phyloP scores from a whole-genome alignment of 2,113 vertebrate species.

The Lathamus discolor region DNA sequence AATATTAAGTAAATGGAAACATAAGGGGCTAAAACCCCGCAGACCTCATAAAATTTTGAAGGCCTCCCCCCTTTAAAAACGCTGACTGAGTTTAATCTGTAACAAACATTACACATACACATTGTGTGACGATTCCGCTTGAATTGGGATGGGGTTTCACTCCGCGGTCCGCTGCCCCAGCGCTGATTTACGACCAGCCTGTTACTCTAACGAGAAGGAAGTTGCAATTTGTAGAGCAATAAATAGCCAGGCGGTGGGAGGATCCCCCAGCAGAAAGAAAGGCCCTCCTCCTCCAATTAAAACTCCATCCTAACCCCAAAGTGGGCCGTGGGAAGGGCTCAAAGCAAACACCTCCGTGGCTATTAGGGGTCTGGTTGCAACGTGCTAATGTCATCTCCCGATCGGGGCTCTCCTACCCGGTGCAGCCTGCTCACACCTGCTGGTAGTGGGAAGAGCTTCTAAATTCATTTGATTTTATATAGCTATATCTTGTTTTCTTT shows the following conservation, averaged over 20 bases:
- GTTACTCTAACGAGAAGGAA: conserved; percentile 45
- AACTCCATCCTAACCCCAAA: conserved; percentile 32
- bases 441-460: neutral
- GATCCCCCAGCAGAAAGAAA: neutral
- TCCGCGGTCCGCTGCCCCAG: neutral
- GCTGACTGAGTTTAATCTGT: neutral
- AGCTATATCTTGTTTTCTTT: neutral
- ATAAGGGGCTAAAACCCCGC: rapidly evolving
- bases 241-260: conserved; percentile 47
- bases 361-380: conserved; percentile 22
- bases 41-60: neutral
- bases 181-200: conserved; percentile 43
- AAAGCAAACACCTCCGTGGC: neutral
- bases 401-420: neutral
- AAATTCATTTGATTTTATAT: neutral
- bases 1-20: neutral
- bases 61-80: neutral
- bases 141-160: neutral
- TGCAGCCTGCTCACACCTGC: neutral
- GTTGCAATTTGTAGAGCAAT: conserved; percentile 70
- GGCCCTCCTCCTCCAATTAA: conserved; percentile 50
- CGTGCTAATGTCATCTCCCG: neutral
- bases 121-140: neutral
- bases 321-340: conserved; percentile 38
- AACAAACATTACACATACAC: neutral